These are phyloP conservation scores for Ataeniobius toweri DNA, from an alignment of 2,797 vertebrate genomes.

Conservation along the genomic window DNA sequence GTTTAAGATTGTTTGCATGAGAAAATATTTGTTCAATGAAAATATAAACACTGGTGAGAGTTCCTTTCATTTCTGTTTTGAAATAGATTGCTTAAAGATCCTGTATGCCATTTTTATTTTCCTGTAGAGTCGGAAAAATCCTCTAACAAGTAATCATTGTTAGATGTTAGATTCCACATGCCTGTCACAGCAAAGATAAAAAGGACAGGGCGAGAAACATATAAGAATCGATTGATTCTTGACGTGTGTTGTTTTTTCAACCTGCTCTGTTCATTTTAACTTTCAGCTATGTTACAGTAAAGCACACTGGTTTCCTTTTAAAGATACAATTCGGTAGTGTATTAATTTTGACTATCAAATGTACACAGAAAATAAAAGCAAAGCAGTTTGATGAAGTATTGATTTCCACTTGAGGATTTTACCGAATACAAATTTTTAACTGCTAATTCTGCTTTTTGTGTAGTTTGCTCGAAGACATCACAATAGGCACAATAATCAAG, in stretches of 20 bases:
- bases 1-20: no score
- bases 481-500: no score
- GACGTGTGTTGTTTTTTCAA: not conserved
- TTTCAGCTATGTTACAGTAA: not conserved
- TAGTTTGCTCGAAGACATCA: no score
- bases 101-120: not conserved
- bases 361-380: no score
- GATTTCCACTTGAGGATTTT: no score
- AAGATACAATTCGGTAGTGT: not conserved
- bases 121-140: not conserved
- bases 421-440: not conserved
- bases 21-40: no score
- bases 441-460: not conserved
- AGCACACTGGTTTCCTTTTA: not conserved
- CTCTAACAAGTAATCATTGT: not conserved
- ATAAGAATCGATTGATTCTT: not conserved
- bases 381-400: no score
- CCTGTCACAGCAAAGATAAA: not conserved
- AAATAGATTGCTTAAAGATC: not conserved
- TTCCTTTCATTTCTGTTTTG: not conserved
- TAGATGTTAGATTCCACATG: not conserved
- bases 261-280: not conserved
- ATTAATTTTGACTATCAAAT: no score
- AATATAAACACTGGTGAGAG: not conserved
- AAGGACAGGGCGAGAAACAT: not conserved